These are phyloP conservation scores for Leuciscus idus DNA, from an alignment of 2,113 vertebrate genomes.

Conservation along the genomic window DNA sequence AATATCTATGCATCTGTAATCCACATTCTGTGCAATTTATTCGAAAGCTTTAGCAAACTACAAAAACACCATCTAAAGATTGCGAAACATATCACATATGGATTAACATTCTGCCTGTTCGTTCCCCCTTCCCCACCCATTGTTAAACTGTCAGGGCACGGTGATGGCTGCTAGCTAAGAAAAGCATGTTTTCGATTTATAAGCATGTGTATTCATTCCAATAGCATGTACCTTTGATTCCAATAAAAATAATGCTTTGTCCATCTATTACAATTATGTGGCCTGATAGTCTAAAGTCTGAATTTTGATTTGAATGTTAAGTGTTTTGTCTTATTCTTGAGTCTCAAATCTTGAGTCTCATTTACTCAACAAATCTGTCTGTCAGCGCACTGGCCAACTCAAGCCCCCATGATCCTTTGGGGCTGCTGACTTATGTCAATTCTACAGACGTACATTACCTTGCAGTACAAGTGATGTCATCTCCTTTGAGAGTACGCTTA, in stretches of 20 bases:
- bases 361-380: neutral
- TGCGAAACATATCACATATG: conserved; percentile 9
- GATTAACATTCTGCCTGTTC: conserved; percentile 17
- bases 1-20: neutral
- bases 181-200: conserved; percentile 21
- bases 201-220: neutral
- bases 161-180: conserved; percentile 2
- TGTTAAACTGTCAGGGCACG: conserved; percentile 21
- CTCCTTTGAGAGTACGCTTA: neutral
- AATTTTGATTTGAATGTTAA: neutral
- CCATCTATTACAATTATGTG: neutral
- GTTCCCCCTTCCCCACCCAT: neutral
- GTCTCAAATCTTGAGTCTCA: neutral
- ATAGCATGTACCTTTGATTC: conserved; percentile 1
- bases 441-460: neutral
- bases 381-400: neutral
- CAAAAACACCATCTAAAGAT: neutral
- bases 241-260: neutral
- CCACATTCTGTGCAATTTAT: neutral
- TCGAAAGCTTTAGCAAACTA: neutral
- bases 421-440: conserved; percentile 6
- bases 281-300: neutral
- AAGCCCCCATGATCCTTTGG: conserved; percentile 7
- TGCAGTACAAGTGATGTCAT: neutral
- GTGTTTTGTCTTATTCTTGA: neutral